Evolutionary conservation across 2,888 invertebrate species (phyloP).

Genomic region (Linnaemya vulpina): DNA sequence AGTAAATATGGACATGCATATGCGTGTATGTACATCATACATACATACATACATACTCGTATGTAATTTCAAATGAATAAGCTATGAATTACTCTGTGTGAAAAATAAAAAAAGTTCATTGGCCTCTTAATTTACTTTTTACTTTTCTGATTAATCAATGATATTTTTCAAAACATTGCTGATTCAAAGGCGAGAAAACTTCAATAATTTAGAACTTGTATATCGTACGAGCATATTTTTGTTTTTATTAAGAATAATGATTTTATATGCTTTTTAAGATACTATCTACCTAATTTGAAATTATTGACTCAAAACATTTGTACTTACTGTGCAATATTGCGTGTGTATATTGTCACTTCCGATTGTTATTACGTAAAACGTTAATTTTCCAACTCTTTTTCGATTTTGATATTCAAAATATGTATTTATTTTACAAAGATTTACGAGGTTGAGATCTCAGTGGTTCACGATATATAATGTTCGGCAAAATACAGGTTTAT

Average conservation of each 20-base stretch:
- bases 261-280: not conserved
- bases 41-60: not conserved
- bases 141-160: slow-evolving; percentile 23
- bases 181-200: slow-evolving; percentile 34
- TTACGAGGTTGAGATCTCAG: no score
- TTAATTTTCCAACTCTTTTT: no score
- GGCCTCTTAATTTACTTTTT: slow-evolving; percentile 19
- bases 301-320: not conserved
- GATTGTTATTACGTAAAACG: no score
- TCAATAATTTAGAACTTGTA: not conserved
- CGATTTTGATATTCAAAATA: no score
- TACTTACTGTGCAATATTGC: no score
- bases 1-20: slow-evolving; percentile 2
- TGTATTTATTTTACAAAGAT: no score
- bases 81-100: slow-evolving; percentile 8
- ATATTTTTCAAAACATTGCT: not conserved
- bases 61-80: slow-evolving; percentile 5
- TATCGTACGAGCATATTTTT: not conserved
- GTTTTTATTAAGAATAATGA: no score
- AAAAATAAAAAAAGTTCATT: slow-evolving; percentile 46
- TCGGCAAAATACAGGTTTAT: no score
- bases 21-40: not conserved
- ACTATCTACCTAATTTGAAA: not conserved
- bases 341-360: no score
- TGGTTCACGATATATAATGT: no score